These are phyloP conservation scores for Poecilia wingei DNA, from an alignment of 2,797 vertebrate genomes.

Conservation along the genomic window DNA sequence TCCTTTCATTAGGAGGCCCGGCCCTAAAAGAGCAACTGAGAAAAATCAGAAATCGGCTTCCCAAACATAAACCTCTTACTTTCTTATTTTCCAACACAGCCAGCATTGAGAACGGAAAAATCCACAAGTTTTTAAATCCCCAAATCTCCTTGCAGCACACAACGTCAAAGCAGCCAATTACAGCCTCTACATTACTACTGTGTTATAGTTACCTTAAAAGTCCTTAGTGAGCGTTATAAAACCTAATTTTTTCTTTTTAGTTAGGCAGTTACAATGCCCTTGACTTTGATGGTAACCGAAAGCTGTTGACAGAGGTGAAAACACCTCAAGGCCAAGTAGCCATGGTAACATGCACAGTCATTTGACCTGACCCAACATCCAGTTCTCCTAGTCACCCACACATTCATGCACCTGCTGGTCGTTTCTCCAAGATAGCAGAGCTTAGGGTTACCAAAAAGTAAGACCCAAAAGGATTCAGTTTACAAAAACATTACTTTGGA, in stretches of 20 bases:
- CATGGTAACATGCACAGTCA: conserved; percentile 70
- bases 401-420: conserved; percentile 53
- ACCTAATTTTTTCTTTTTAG: neutral
- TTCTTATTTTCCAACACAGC: conserved; percentile 72
- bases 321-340: conserved; percentile 61
- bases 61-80: conserved; percentile 76
- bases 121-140: conserved; percentile 65
- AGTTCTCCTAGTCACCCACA: conserved; percentile 43
- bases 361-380: conserved; percentile 66
- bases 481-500: conserved; percentile 14
- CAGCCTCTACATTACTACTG: conserved; percentile 24
- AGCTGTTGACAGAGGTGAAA: conserved; percentile 66
- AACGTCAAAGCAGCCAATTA: conserved; percentile 44
- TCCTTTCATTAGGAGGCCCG: conserved; percentile 56
- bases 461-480: conserved; percentile 5
- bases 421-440: conserved; percentile 30
- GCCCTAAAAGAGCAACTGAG: conserved; percentile 64
- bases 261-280: conserved; percentile 16
- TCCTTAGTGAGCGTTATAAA: conserved; percentile 26
- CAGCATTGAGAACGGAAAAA: conserved; percentile 67
- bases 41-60: conserved; percentile 78
- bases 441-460: conserved; percentile 46
- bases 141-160: conserved; percentile 50
- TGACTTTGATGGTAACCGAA: conserved; percentile 53
- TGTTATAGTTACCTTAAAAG: conserved; percentile 17